These are phyloP conservation scores for Neelides sp. DNA, from an alignment of 1,140 invertebrate genomes.

Conservation along the genomic window DNA sequence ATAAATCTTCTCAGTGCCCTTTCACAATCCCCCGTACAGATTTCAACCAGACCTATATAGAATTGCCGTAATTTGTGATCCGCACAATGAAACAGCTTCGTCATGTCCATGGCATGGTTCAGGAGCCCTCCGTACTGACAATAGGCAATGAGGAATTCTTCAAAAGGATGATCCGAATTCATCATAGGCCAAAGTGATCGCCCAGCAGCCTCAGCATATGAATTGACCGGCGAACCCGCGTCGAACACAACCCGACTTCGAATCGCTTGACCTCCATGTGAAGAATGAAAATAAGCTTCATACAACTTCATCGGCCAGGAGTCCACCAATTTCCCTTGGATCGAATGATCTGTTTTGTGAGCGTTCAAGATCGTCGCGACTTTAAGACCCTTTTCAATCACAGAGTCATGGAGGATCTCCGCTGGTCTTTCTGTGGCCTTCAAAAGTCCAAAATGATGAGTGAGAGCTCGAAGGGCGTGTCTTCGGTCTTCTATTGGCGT, in stretches of 20 bases:
- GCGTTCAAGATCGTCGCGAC: constrained; percentile 23
- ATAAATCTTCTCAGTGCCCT: too few species aligned
- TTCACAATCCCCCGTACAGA: constrained; percentile 14
- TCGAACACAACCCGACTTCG: constrained; percentile 10
- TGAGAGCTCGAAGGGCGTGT: constrained; percentile 4
- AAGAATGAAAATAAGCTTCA: constrained; percentile 24
- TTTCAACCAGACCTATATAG: constrained; percentile 17
- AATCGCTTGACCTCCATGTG: constrained; percentile 12
- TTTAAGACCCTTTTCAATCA: constrained; percentile 25
- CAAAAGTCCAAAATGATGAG: constrained; percentile 15
- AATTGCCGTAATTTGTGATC: constrained; percentile 20
- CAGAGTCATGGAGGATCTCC: constrained; percentile 14
- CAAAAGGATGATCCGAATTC: constrained; percentile 20
- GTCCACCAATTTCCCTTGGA: constrained; percentile 19
- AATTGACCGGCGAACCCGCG: constrained; percentile 13
- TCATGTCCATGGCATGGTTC: constrained; percentile 19
- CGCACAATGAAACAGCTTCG: constrained; percentile 8
- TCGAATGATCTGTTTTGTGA: constrained; percentile 14
- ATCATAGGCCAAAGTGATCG: constrained; percentile 21
- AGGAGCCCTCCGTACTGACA: constrained; percentile 23
- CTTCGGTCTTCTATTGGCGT: background rate
- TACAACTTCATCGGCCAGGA: constrained; percentile 22
- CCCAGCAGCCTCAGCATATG: constrained; percentile 25
- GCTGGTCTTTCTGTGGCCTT: constrained; percentile 11
- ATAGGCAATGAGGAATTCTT: constrained; percentile 26